phyloP scores from a whole-genome alignment of 2,797 vertebrate species.

The Leptatherina wallacei region DNA sequence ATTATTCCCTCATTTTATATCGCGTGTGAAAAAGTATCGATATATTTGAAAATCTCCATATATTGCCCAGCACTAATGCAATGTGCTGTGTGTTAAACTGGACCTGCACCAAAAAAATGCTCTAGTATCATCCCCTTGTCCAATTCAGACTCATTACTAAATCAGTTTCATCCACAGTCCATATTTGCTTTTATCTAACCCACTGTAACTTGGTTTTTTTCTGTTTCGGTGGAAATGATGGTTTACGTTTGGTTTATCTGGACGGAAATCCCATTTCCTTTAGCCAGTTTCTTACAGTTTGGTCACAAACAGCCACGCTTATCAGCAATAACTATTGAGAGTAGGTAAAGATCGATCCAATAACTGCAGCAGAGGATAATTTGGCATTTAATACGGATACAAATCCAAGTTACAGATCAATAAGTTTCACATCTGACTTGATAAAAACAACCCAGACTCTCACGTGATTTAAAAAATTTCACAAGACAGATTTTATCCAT shows the following conservation, averaged over 20 bases:
- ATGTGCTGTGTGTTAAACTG: too few relatives aligned
- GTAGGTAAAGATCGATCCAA: neutral
- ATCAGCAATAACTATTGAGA: neutral
- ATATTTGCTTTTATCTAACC: too few relatives aligned
- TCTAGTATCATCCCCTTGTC: too few relatives aligned
- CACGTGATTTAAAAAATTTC: conserved; percentile 6
- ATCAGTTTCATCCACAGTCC: too few relatives aligned
- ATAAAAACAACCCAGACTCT: conserved; percentile 13
- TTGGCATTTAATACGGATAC: conserved; percentile 8
- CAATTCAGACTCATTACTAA: too few relatives aligned
- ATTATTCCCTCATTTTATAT: too few relatives aligned
- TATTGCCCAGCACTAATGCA: too few relatives aligned
- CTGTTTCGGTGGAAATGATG: neutral
- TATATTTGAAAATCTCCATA: too few relatives aligned
- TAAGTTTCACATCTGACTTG: conserved; percentile 30
- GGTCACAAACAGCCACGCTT: neutral
- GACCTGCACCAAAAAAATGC: too few relatives aligned
- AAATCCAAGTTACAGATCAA: conserved; percentile 32
- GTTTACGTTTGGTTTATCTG: neutral
- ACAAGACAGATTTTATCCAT: neutral
- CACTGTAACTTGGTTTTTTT: too few relatives aligned
- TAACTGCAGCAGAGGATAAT: conserved; percentile 1
- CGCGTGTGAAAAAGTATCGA: too few relatives aligned
- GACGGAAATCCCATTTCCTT: neutral
- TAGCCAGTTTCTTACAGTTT: neutral